Evolutionary conservation across 2,797 vertebrate genomes (phyloP), one percentile per base, ranked within the genome.

Genomic region (Champsocephalus esox): DNA sequence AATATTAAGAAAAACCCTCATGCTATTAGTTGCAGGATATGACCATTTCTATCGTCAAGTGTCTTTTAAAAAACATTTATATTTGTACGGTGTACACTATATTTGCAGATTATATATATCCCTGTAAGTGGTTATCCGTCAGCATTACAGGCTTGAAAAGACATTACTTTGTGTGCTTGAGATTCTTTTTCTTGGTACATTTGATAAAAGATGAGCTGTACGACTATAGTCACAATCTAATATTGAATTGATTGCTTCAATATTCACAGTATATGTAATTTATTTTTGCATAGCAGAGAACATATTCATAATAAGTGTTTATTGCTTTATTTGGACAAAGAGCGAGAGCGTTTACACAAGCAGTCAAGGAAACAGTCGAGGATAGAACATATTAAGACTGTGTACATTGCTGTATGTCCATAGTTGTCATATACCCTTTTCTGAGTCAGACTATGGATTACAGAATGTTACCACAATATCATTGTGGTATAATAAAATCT

Each of bases 231-330:
- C 84, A 82, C 92, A 94, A 97, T 97, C 96, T 95, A 94, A 93
- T 94, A 92, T 84, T 80, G 86, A 93, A 92, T 85, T 85, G 73
- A 91, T 58, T 83, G 92, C 95, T 89, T 88, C 77, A 88, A 75
- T 93, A 85, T 92, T 91, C 83, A 84, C 83, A 92, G 88, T 92
- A 94, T 75, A 85, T 88, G 86, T 92, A 95, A 90, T 94, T 97
- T 97, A 98, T 98, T 96, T 96, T 98, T 98, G 96, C 96, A 99
- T 96, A 96, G 96, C 96, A 96, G 95, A 96, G 95, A 95, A 87
- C 81, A 86, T 92, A 89, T 90, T 92, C 79, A 88, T 88, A 92
- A 82, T 66, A 70, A 89, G 82, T 85, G 92, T 92, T 91, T 81
- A 86, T 89, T 90, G 85, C 78, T 92, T 91, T 90, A 85, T 91